Base-by-base conservation (phyloP, 2,797 vertebrate species). In the Parotocinclus haroldoi region DNA sequence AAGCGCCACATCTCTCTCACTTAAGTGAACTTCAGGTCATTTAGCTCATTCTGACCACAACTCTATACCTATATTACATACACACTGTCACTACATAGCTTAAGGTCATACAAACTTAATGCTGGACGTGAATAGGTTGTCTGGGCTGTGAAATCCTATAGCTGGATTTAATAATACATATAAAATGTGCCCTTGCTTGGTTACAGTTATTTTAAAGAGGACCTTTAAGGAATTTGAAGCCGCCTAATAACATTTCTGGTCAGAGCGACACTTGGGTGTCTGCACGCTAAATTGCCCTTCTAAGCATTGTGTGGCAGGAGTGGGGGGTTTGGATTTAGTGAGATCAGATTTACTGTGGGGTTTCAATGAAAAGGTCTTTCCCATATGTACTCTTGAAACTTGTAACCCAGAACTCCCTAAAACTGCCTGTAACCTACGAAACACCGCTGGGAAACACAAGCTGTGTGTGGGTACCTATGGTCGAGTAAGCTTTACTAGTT, bases 291-390 rank as follows among this genome's bases (percentile, higher is more conserved):
- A 75, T 72, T 57, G 40, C 4, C 56, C 7, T 36, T 61, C 52
- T 52, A 42, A 58, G 39, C 65, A 63, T 58, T 37, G 49, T 76
- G 27, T 27, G 27, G 27, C 27, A 5, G 27, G 27, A 2, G 27
- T 40, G 3, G n/a, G 17, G 17, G 11, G 14, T n/a, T n/a, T n/a
- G 37, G 10, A 67, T 39, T 40, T 44, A 46, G 17, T 7, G 61
- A 44, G 80, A 85, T 86, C 82, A 69, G 64, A 83, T 87, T 86
- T 76, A 76, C 59, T 76, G 53, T 46, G 18, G 52, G 42, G 51
- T 68, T 80, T 60, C 59, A 74, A n/a, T n/a, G 45, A 63, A 56
- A 64, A 79, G 54, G 44, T 1, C 27, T 37, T 74, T 68, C 71
- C 72, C 71, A 48, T 51, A 7, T 66, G 51, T 18, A 38, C 49